Base-by-base conservation (phyloP, 2,113 vertebrate genomes). In the Aegotheles bennettii region DNA sequence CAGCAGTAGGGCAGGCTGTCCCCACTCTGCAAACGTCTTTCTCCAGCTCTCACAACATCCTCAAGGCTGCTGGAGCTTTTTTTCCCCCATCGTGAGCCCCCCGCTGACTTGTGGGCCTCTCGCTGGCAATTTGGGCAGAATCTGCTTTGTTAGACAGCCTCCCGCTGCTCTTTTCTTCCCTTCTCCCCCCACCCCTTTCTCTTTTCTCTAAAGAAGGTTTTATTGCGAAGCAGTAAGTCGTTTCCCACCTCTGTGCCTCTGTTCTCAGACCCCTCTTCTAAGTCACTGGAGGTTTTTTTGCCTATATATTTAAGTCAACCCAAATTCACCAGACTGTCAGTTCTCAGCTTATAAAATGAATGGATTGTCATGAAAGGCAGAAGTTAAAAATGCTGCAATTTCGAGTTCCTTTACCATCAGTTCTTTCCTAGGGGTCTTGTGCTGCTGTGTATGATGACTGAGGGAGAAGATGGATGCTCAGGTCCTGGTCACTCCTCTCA, bases 151-250 rank as follows among this genome's bases (percentile, higher is more conserved):
- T 94, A 60, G 87, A 86, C 7, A 38, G 88, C 84, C 77, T 92
- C 96, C 96, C 82, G 93, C 92, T 94, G 94, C 79, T 92, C 94
- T 94, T 90, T 96, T 96, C 93, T 92, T 78, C 24, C 88, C 60
- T 80, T 38, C 24, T 80, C 51, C 71, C 74, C 21, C 64, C 60
- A 73, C 56, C 63, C 70, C 83, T 67, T 84, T 88, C 85, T 94
- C 76, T 93, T 84, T 73, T 87, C 87, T 93, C 90, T 86, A 86
- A 93, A 87, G 93, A 93, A 87, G 93, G 94, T 79, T 95, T 96
- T 96, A 94, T 59, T 93, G 90, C 75, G 2, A 94, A 95, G 94
- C 92, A 76, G 13, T 87, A 96, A 93, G 93, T 90, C 21, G 48
- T 92, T 96, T 94, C 85, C 93, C 90, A 92, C 83, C 83, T 93